phyloP scores from a whole-genome alignment of 2,888 invertebrate genomes.

The Lasioglossum villosulum region DNA sequence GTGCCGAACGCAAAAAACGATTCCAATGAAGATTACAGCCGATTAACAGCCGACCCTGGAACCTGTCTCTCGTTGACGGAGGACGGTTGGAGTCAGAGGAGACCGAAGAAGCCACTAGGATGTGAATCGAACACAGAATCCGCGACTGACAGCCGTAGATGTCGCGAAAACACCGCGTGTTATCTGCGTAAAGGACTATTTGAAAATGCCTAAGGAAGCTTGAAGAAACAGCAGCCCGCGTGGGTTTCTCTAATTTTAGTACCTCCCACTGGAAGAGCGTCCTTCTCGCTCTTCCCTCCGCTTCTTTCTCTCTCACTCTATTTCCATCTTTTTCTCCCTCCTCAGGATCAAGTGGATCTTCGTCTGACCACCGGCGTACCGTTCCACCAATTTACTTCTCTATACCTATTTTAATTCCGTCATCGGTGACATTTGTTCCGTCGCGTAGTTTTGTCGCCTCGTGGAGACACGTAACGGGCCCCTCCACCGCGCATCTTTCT shows the following conservation, averaged over 20 bases:
- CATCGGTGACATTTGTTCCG: slow-evolving; percentile 63
- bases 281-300: slow-evolving; percentile 37
- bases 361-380: slow-evolving; percentile 20
- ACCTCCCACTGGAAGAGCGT: slow-evolving; percentile 75
- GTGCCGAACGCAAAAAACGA: slow-evolving; percentile 16
- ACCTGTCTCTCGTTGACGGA: not conserved
- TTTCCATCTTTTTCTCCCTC: slow-evolving; percentile 2
- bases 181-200: slow-evolving; percentile 76
- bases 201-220: slow-evolving; percentile 73
- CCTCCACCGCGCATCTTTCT: slow-evolving; percentile 3
- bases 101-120: slow-evolving; percentile 34
- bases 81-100: slow-evolving; percentile 39
- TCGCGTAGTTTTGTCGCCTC: slow-evolving; percentile 46
- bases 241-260: slow-evolving; percentile 79
- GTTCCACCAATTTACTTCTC: slow-evolving; percentile 60
- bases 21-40: slow-evolving; percentile 6
- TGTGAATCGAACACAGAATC: slow-evolving; percentile 42
- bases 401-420: slow-evolving; percentile 73
- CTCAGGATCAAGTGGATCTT: not conserved
- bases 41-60: not conserved
- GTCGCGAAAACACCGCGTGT: slow-evolving; percentile 62
- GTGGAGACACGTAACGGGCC: slow-evolving; percentile 8
- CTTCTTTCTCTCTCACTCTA: slow-evolving; percentile 26
- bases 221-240: slow-evolving; percentile 65
- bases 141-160: slow-evolving; percentile 50